Conservation (phyloP, 2,888 invertebrate genomes). For the Stenolophus ochropezus region DNA sequence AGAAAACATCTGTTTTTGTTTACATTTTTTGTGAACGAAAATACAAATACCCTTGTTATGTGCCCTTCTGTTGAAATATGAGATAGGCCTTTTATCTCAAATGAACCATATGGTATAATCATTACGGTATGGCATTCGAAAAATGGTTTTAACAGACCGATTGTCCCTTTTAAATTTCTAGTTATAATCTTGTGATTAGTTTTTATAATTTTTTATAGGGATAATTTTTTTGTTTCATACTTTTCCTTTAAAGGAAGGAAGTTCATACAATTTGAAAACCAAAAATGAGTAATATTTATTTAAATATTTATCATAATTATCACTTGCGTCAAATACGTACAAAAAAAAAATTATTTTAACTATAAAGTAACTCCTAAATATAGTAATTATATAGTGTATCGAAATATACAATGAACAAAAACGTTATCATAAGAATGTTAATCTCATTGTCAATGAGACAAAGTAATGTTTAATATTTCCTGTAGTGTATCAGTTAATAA, state of each 20-base stretch:
- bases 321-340: no score
- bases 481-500: conserved; percentile 12
- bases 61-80: background rate
- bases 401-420: conserved; percentile 4
- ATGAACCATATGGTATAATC: conserved; percentile 7
- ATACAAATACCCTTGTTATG: conserved; percentile 4
- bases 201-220: no score
- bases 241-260: background rate
- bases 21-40: conserved; percentile 1
- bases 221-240: no score
- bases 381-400: background rate
- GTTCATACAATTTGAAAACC: background rate
- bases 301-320: background rate
- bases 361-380: background rate
- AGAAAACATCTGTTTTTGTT: background rate
- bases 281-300: background rate
- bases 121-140: no score
- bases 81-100: background rate
- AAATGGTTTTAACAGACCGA: no score
- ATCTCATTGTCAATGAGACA: conserved; percentile 70
- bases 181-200: no score
- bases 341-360: conserved; percentile 73
- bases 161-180: no score
- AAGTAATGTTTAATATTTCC: conserved; percentile 70
- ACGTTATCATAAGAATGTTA: background rate